Base-by-base conservation (phyloP, 2,113 vertebrate genomes). In the Trogon surrucura region DNA sequence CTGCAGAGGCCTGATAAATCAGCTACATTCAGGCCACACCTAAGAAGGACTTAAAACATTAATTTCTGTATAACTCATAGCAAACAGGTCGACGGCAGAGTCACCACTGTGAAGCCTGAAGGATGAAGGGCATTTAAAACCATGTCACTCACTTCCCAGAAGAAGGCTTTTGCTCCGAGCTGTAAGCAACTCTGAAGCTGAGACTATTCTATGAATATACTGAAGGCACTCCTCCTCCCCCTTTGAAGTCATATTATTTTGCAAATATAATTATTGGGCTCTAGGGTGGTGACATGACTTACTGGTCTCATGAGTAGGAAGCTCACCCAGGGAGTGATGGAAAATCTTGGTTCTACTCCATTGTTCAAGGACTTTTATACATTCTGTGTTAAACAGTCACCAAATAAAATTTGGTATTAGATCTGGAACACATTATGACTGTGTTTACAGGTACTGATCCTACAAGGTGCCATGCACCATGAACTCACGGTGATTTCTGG, bases 221-320 rank as follows among this genome's bases (percentile, higher is more conserved):
- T 27, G 65, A 71, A 79, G 38, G 32, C 78, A 18, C 53, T 89
- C 56, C 80, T 93, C 61, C 91, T 90, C 53, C 32, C 38, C 23
- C 48, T 92, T 73, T 94, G 89, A 94, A 95, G 91, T 88, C 34
- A 67, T 38, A 57, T 88, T 71, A 66, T 50, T 95, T 95, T 94
- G 80, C 77, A 84, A 85, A 94, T 57, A 8, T 82, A 91, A 96
- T 96, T 93, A 53, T 25, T 79, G 61, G 61, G 61, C 77, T 85
- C 0, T 5, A 41, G 58, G 53, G 70, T 75, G 93, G 80, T 91
- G 80, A 81, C 83, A 79, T 53, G 69, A 84, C 86, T 93, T 67
- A 32, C 69, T 89, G 48, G 21, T 84, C 20, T 75, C 27, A 89
- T 79, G 77, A 84, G n/a, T 38, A 74, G 20, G 65, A 74, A 81